phyloP scores from a whole-genome alignment of 2,888 invertebrate genomes.

The Metellina segmentata region DNA sequence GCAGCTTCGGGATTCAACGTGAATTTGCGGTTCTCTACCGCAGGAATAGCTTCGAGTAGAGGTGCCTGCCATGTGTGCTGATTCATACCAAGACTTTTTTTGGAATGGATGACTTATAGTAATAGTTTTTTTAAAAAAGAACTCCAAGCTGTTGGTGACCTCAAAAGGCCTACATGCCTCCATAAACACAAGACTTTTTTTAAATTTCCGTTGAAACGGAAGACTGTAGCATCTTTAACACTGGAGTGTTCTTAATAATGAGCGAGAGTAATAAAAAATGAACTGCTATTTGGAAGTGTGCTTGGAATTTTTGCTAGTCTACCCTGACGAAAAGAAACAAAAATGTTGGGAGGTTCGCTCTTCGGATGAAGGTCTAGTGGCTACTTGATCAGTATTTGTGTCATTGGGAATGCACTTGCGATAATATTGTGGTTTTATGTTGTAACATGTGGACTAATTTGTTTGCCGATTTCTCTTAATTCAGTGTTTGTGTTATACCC shows the following conservation, averaged over 20 bases:
- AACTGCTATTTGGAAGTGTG: constrained; percentile 55
- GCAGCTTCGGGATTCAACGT: constrained; percentile 26
- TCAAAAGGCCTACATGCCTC: constrained; percentile 46
- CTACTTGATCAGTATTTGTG: constrained; percentile 38
- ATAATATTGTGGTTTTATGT: constrained; percentile 12
- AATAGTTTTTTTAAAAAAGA: constrained; percentile 69
- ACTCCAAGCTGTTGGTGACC: constrained; percentile 62
- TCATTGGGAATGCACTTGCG: constrained; percentile 59
- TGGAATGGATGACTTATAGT: constrained; percentile 67
- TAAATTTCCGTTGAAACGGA: constrained; percentile 44
- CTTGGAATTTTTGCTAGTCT: constrained; percentile 71
- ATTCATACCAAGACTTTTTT: constrained; percentile 53
- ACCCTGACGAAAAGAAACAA: constrained; percentile 31
- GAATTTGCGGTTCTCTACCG: neutral
- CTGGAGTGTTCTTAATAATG: constrained; percentile 67
- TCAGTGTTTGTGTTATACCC: too few species aligned
- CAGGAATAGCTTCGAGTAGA: constrained; percentile 19
- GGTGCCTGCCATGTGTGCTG: constrained; percentile 39
- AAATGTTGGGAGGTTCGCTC: constrained; percentile 32
- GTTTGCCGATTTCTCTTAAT: neutral
- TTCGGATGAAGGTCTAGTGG: constrained; percentile 25
- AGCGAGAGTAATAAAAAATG: constrained; percentile 36
- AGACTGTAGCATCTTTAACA: constrained; percentile 58
- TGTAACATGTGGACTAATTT: neutral
- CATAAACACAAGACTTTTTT: constrained; percentile 45